A percentile compares a stretch with the other conserved stretches of the same genome.
phyloP scores from a whole-genome alignment of 2,888 invertebrate genomes.

The Incurvaria masculella region DNA sequence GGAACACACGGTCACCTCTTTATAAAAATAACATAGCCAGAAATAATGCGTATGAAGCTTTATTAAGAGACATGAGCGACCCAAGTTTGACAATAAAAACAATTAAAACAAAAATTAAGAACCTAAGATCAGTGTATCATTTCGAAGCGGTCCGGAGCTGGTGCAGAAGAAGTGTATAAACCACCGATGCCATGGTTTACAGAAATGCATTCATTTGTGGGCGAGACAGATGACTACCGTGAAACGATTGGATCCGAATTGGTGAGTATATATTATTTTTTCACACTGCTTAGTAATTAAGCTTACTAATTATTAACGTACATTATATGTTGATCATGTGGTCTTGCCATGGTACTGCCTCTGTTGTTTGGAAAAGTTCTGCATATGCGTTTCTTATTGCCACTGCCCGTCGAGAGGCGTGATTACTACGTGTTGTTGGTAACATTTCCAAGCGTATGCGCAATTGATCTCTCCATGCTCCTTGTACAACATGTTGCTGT shows the following conservation, averaged over 20 bases:
- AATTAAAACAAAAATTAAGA: conserved; percentile 14
- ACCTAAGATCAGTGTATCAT: conserved; percentile 14
- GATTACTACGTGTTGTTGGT: conserved; percentile 5
- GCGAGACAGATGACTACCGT: conserved; percentile 5
- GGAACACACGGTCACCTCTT: conserved; percentile 8
- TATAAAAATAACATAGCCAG: conserved; percentile 17
- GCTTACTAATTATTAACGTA: conserved; percentile 6
- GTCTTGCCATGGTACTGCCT: conserved; percentile 12
- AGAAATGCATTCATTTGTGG: conserved; percentile 5
- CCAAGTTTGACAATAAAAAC: conserved; percentile 12
- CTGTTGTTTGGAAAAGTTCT: conserved; percentile 7
- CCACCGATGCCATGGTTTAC: conserved; percentile 6
- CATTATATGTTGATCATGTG: conserved; percentile 10
- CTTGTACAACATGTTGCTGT: conserved; percentile 1
- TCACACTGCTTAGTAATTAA: conserved; percentile 3
- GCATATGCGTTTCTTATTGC: conserved; percentile 13
- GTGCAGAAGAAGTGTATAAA: conserved; percentile 12
- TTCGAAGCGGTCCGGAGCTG: conserved; percentile 16
- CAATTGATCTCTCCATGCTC: neutral
- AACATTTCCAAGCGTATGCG: neutral
- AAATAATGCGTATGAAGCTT: conserved; percentile 13
- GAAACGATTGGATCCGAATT: conserved; percentile 6
- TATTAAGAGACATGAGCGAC: conserved; percentile 11
- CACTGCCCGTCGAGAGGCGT: conserved; percentile 9
- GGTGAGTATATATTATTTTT: conserved; percentile 7